Evolutionary conservation across 2,888 invertebrate species (phyloP), one percentile per base, ranked within the genome.

Genomic region (Stegana nigrithorax): DNA sequence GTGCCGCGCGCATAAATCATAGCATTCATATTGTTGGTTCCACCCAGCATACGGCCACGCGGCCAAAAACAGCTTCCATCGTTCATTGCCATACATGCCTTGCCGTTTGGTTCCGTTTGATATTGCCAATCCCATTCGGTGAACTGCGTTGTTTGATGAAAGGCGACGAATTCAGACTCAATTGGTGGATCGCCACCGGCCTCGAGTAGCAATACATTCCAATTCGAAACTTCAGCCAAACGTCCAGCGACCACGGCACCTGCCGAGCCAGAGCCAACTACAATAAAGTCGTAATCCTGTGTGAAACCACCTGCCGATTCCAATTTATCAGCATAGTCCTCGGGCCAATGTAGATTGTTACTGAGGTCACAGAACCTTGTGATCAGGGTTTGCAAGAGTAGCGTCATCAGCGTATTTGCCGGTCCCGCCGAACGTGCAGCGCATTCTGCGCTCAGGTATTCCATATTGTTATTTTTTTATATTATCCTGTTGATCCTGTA

Each of bases 171-270:
- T 80, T 85, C 81, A 8, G 81, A 80, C 67, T 85, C 85, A n/a
- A 85, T 89, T 84, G 67, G 90, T 82, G 85, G 85, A 82, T 92
- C 91, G 0, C 90, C 91, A 51, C 95, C 95, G 44, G 93, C 93
- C 86, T 95, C 95, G 61, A 95, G 83, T 19, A 95, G 86, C 19
- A 95, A 86, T 0, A 93, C 89, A 64, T 89, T 91, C 93, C 94
- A 94, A 36, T 89, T 86, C 1, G 89, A 87, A 56, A 92, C 88
- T 85, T 94, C 95, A 25, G 92, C 91, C 58, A 95, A 86, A 0
- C 92, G 85, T 56, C 89, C 90, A 1, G 88, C 90, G 0, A 91
- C 75, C 0, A 91, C 90, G 2, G 89, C 87, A 0, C 90, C 90
- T 0, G 90, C 89, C 0, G 89, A 89, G 1, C 90, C 90, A 1